Evolutionary conservation across 2,888 invertebrate species (phyloP).

Genomic region (Crepidodera aurea): DNA sequence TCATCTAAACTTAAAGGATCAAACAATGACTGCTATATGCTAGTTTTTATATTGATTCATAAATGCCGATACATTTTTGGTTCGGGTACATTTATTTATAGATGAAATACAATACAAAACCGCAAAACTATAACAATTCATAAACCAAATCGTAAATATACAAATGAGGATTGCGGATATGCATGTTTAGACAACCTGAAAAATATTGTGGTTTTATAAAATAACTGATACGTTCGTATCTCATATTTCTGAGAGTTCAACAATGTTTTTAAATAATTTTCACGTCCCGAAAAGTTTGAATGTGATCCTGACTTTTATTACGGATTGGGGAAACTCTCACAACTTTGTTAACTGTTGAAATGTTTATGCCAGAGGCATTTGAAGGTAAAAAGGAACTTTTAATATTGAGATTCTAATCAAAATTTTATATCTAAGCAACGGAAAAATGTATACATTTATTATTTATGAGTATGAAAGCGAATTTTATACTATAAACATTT

Average conservation of each 20-base stretch:
- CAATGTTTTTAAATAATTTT: not conserved
- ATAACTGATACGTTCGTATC: not conserved
- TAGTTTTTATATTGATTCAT: no score
- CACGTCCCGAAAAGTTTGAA: not conserved
- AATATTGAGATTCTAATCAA: not conserved
- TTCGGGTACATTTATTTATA: constrained; percentile 1
- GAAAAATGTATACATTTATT: not conserved
- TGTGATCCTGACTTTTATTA: no score
- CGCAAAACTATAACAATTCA: not conserved
- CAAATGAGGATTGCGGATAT: constrained; percentile 2
- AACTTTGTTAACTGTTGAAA: not conserved
- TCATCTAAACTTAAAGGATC: no score
- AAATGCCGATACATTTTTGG: not conserved
- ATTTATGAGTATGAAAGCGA: not conserved
- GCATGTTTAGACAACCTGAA: constrained; percentile 2
- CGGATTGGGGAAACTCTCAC: no score
- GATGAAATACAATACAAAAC: not conserved
- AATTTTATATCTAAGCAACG: not conserved
- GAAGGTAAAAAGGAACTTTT: not conserved
- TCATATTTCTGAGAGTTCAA: not conserved
- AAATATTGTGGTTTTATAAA: not conserved
- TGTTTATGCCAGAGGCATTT: not conserved
- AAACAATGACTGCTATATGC: no score
- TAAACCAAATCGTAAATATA: constrained; percentile 1
- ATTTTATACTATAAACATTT: constrained; percentile 10